Percentiles rank a stretch among this genome's conserved stretches.
Conservation (phyloP, 2,113 vertebrate species). For the Platysteira castanea region DNA sequence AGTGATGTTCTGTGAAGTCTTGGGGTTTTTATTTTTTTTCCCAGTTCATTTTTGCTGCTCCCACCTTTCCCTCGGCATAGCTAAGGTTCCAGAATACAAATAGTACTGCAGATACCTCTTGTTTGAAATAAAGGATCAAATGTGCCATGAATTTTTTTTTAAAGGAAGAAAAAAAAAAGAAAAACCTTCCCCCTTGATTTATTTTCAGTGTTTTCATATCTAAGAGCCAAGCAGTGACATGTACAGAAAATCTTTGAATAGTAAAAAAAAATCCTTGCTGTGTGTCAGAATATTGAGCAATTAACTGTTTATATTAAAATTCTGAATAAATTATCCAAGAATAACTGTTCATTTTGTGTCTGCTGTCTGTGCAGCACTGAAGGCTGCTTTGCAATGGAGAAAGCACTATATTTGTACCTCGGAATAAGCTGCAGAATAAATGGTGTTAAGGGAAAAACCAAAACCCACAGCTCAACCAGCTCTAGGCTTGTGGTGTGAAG, state of each 20-base stretch:
- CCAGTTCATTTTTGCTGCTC: neutral
- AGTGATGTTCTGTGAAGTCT: neutral
- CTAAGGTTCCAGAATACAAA: conserved; percentile 57
- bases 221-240: conserved; percentile 87
- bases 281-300: conserved; percentile 94
- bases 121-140: conserved; percentile 71
- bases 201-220: conserved; percentile 85
- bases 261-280: conserved; percentile 78
- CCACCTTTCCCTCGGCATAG: conserved; percentile 41
- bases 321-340: conserved; percentile 91
- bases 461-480: neutral
- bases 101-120: conserved; percentile 63
- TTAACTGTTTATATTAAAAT: conserved; percentile 98
- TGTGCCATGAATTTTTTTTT: conserved; percentile 72
- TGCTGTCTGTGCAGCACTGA: neutral
- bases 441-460: neutral
- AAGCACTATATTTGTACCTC: accelerated
- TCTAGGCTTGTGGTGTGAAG: neutral
- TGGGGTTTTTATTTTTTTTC: neutral
- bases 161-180: conserved; percentile 9
- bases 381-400: neutral
- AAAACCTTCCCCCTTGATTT: conserved; percentile 70
- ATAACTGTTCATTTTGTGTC: conserved; percentile 24
- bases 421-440: neutral
- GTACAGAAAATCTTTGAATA: conserved; percentile 86